Base-by-base conservation (phyloP, 2,113 vertebrate genomes). In the Bagarius yarrelli region DNA sequence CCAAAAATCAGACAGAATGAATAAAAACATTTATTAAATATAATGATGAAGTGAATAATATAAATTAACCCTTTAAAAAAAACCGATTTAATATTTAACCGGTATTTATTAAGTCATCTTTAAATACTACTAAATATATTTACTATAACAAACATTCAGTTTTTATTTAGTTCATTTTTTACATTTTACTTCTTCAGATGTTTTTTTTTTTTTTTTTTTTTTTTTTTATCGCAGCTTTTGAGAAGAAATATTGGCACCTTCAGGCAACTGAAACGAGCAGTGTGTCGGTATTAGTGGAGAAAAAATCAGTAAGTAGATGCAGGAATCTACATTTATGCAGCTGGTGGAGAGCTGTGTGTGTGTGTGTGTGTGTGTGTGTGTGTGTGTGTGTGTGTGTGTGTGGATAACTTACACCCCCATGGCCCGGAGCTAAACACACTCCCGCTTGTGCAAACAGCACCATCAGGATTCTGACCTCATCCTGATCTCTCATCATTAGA, bases 401-500 rank as follows among this genome's bases (percentile, higher is more conserved):
- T 72, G 53, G 53, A 25, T 34, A 67, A 53, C 18, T 13, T 70
- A 80, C 61, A 80, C 79, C 81, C 75, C 86, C 79, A 78, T 82
- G 75, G 50, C 83, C 85, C 69, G n/a, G 81, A 81, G 81, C 84
- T 76, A 83, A 76, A 76, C 84, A 83, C 77, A 72, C 81, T 70
- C 66, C 2, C 40, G 14, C 40, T 70, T 83, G 25, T 25, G 73
- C 80, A 70, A 36, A 57, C 69, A 79, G 72, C 85, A 72, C 93
- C 91, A 92, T 93, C 92, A 93, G 90, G 90, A 85, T 84, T 44
- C 89, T 91, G 91, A 93, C 93, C 92, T 91, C 87, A 76, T 81
- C 88, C 83, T 90, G 87, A 91, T 91, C 90, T 90, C 91, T 93
- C 92, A 93, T 92, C 91, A 93, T 94, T 94, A 94, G 85, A 91